Base-by-base conservation (phyloP, 2,113 vertebrate genomes). In the Aleadryas rufinucha region DNA sequence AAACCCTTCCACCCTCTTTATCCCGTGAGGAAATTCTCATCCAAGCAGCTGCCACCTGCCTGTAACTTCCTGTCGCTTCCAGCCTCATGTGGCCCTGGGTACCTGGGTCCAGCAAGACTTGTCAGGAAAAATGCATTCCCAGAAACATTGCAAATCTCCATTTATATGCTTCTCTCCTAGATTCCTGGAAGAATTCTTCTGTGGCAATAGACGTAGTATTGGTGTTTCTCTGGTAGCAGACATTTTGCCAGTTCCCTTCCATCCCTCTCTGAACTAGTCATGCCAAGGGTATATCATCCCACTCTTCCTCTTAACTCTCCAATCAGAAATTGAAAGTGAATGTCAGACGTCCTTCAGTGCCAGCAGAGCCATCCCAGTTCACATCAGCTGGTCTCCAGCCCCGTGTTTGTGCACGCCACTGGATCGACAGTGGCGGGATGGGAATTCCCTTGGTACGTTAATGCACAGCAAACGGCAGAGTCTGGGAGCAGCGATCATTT, bases 371-470 rank as follows among this genome's bases (percentile, higher is more conserved):
- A 9, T 63, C 65, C 27, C 61, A 52, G 65, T 39, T 79, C 35
- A 28, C 64, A 63, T 35, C 64, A 66, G 19, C 83, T 81, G n/a
- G n/a, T 54, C 45, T 71, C 39, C 70, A 50, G 66, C 59, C 59
- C 60, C 5, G 0, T 7, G 42, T 61, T 70, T 57, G 33, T 44
- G 44, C 24, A 13, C 2, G 0, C 45, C 80, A 10, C 63, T 79
- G 49, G 44, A 41, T 63, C 1, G 0, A 47, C 0, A 0, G 69
- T 78, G 61, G 59, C 0, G 1, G 78, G 52, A 31, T 1, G 13
- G 81, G 61, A 87, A 87, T 93, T 91, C 78, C 66, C 56, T 44
- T 8, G 35, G 47, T 65, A 85, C 37, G 2, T 61, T 30, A 69
- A 74, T 74, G 86, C 70, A 45, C 42, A 66, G 84, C 60, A 52